Evolutionary conservation across 1,140 invertebrate genomes (phyloP), one percentile per base, ranked within the genome.

Genomic region (Drosophila sulfurigaster): DNA sequence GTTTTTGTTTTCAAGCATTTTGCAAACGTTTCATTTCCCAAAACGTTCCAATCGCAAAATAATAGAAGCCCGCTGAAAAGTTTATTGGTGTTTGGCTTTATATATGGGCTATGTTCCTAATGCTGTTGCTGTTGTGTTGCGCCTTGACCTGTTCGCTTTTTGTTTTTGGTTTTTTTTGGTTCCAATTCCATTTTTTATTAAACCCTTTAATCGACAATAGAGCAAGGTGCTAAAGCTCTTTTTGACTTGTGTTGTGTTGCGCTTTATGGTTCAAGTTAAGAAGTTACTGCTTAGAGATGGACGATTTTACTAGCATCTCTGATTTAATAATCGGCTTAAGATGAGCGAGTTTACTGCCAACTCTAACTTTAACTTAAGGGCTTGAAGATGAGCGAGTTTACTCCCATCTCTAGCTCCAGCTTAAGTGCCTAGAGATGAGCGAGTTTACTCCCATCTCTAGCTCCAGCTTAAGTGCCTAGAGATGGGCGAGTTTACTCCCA

Each of bases 61-160:
- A 43, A 10, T 41, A 5, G 15, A 11, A 48, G n/a, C 20, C 4
- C 10, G 41, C 30, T 52, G 57, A 48, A 52, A 52, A 69, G 28
- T 13, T 25, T 69, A 28, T 51, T 51, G 30, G 32, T 4, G 20
- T 25, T 43, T 43, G 49, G 49, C 49, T 5, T 65, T 65, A 38
- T 25, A 25, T 32, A 32, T 15, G 13, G 7, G 43, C n/a, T 43
- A 5, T 52, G 54, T 45, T 57, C 30, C 30, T 62, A 48, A 38
- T 20, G 51, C 59, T 58, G 20, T 70, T 60, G 71, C 49, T 63
- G 48, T 68, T 62, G 35, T 72, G 43, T 58, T 65, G 52, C 52
- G 49, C 11, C 45, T 38, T 32, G 43, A 30, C 16, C 45, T 15
- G 35, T 38, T 38, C 3, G 63, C 11, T 41, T 43, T 16, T 62